These are phyloP conservation scores for Limanda limanda DNA, from an alignment of 2,113 vertebrate genomes.

Conservation along the genomic window DNA sequence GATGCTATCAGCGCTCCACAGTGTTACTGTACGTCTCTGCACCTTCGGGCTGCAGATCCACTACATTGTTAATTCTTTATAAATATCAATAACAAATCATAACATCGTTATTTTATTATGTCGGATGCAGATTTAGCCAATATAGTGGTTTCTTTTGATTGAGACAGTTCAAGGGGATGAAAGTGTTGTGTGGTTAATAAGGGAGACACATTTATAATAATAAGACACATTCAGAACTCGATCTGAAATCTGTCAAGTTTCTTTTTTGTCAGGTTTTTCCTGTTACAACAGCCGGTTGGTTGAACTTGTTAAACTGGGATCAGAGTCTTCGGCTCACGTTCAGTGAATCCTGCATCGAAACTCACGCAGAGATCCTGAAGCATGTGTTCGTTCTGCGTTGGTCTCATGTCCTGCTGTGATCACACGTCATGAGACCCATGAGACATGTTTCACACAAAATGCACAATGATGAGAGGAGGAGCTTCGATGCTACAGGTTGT, in stretches of 20 bases:
- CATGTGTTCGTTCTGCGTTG: not conserved
- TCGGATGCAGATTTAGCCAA: too few species aligned
- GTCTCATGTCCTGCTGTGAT: not conserved
- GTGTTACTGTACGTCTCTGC: not conserved
- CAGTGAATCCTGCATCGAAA: not conserved
- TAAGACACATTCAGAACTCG: too few species aligned
- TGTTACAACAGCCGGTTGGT: not conserved
- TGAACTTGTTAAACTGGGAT: not conserved
- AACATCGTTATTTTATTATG: not conserved
- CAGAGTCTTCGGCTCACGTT: too few species aligned
- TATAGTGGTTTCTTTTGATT: too few species aligned
- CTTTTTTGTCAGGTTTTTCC: not conserved
- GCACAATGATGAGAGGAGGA: not conserved
- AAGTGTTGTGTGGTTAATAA: too few species aligned
- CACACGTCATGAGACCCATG: conserved; percentile 7
- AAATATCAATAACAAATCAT: not conserved
- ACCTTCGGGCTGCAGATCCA: conserved; percentile 8
- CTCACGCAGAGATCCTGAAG: not conserved
- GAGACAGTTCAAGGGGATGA: too few species aligned
- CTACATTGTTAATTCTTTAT: not conserved
- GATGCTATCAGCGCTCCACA: conserved; percentile 35
- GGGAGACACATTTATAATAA: too few species aligned
- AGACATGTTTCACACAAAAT: not conserved
- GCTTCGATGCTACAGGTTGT: not conserved
- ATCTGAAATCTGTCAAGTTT: not conserved